phyloP scores from a whole-genome alignment of 2,888 invertebrate species.

The Tachina fera region DNA sequence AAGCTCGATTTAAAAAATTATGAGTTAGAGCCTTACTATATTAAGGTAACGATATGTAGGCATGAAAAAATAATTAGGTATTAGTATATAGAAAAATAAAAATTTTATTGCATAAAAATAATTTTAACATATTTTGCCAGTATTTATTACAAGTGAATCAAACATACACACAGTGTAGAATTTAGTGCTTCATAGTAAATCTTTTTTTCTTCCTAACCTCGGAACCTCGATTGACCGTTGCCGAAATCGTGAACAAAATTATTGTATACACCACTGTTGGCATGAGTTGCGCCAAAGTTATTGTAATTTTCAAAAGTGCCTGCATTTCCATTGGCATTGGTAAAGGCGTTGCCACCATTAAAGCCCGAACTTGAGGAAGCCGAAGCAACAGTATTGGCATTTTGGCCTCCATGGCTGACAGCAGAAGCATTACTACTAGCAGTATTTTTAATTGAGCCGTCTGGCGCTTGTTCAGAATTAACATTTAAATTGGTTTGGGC shows the following conservation, averaged over 20 bases:
- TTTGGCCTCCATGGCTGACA: slow-evolving; percentile 74
- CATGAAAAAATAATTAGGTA: not conserved
- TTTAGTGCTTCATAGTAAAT: not conserved
- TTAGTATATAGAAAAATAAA: slow-evolving; percentile 13
- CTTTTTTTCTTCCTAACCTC: slow-evolving; percentile 59
- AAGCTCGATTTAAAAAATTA: too few species aligned
- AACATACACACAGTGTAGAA: slow-evolving; percentile 31
- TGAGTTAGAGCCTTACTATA: too few species aligned
- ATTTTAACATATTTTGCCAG: not conserved
- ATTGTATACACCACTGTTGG: slow-evolving; percentile 73
- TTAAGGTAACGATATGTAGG: too few species aligned
- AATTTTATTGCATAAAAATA: slow-evolving; percentile 45
- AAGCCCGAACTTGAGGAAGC: slow-evolving; percentile 70
- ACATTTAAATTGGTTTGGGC: slow-evolving; percentile 77
- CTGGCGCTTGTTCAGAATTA: slow-evolving; percentile 75
- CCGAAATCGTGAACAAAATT: slow-evolving; percentile 62
- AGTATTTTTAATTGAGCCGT: slow-evolving; percentile 77
- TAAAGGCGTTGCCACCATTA: slow-evolving; percentile 57
- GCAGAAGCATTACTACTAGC: slow-evolving; percentile 79
- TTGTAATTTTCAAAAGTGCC: slow-evolving; percentile 46
- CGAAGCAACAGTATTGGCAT: slow-evolving; percentile 75
- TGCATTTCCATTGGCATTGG: slow-evolving; percentile 57
- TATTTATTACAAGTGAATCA: not conserved
- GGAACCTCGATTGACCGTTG: slow-evolving; percentile 24
- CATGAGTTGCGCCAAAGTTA: slow-evolving; percentile 60